Percentiles rank a stretch among this genome's conserved stretches.
Evolutionary conservation across 1,140 invertebrate genomes (phyloP).

Genomic region (Apis florea): DNA sequence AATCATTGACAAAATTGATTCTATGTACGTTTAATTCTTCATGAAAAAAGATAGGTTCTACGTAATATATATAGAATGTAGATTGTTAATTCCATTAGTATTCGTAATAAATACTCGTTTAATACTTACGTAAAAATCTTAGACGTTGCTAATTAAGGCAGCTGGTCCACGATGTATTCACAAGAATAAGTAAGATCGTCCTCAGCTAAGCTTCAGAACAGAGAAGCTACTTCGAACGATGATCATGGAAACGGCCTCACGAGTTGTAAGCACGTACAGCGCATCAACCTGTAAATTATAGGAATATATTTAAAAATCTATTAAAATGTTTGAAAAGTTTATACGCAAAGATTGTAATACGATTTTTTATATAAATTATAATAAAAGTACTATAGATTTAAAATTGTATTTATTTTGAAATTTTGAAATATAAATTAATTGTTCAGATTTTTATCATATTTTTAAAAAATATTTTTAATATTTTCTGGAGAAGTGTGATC

Average conservation of each 20-base stretch:
- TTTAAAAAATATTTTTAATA: too few relatives aligned
- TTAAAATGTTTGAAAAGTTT: too few relatives aligned
- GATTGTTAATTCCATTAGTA: background rate
- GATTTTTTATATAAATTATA: too few relatives aligned
- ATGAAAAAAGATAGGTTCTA: background rate
- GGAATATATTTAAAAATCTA: background rate
- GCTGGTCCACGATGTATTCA: background rate
- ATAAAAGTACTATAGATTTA: too few relatives aligned
- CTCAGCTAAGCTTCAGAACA: slow-evolving; percentile 9
- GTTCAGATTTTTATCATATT: too few relatives aligned
- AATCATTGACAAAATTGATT: too few relatives aligned
- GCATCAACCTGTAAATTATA: background rate
- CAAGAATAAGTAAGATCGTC: slow-evolving; percentile 1
- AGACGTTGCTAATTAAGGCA: background rate
- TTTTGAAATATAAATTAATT: too few relatives aligned
- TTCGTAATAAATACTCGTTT: background rate
- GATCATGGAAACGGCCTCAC: slow-evolving; percentile 10
- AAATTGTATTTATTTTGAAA: too few relatives aligned
- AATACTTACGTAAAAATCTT: slow-evolving; percentile 15
- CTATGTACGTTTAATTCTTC: too few relatives aligned
- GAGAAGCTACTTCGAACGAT: slow-evolving; percentile 11
- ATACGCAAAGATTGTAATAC: too few relatives aligned
- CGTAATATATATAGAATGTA: background rate
- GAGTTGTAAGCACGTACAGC: background rate
- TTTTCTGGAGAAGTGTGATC: too few relatives aligned